A percentile compares a stretch with the other conserved stretches of the same genome.
These are phyloP conservation scores for Narcine bancroftii DNA, from an alignment of 2,113 vertebrate species.

Conservation along the genomic window DNA sequence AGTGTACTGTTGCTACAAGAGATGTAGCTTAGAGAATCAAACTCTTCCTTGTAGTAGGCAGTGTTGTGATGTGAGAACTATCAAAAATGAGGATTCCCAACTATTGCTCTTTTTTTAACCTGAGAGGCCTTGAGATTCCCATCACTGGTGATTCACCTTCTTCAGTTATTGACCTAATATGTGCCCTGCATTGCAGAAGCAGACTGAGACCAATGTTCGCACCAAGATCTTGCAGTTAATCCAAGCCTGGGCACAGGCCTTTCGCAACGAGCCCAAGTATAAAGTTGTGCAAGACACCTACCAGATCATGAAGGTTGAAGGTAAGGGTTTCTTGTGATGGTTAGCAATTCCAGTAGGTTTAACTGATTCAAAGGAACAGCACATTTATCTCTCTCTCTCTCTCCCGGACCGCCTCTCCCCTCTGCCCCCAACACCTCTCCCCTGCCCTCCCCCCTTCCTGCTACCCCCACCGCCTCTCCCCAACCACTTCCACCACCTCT, in stretches of 20 bases:
- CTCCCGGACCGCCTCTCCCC: too few relatives aligned
- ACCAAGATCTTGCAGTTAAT: constrained; percentile 94
- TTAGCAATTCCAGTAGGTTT: background rate
- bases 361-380: background rate
- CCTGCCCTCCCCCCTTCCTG: too few relatives aligned
- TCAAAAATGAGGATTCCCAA: background rate
- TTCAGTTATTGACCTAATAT: background rate
- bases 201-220: constrained; percentile 82
- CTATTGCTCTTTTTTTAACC: too few relatives aligned
- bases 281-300: constrained; percentile 98
- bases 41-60: background rate
- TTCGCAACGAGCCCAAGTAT: constrained; percentile 96
- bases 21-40: background rate
- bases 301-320: constrained; percentile 98
- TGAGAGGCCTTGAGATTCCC: too few relatives aligned
- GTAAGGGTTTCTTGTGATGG: constrained; percentile 52
- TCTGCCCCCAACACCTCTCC: background rate
- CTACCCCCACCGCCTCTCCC: too few relatives aligned
- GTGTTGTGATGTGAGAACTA: background rate
- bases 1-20: background rate
- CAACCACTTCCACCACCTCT: too few relatives aligned
- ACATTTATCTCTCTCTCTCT: too few relatives aligned
- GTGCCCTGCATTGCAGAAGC: constrained; percentile 57
- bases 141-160: background rate
- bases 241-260: constrained; percentile 95